Evolutionary conservation across 2,797 vertebrate species (phyloP), one percentile per base, ranked within the genome.

Genomic region (Diplodus sargus): DNA sequence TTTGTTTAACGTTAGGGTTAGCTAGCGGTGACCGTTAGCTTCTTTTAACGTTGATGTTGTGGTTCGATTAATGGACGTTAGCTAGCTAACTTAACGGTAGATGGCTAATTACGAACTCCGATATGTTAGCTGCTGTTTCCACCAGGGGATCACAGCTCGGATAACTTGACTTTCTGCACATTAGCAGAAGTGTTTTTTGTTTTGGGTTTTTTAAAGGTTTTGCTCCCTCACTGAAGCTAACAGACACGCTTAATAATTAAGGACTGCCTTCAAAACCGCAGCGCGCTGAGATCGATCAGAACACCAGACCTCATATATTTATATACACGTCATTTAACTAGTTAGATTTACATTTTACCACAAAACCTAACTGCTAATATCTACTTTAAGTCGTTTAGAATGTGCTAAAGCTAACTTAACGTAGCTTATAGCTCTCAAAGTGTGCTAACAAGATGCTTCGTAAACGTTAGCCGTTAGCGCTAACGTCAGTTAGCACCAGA

Each of bases 51-150:
- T 13, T 39, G 0, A 0, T 22, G 57, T 62, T 52, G 1, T 4
- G 4, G 30, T 60, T 64, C 23, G 4, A 54, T 49, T 48, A 8
- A 2, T 18, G 57, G 45, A 58, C 73, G 70, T 69, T 73, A 23
- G 11, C 11, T 2, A 16, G 43, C 56, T 57, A 57, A 39, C 39
- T 11, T 11, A 39, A 70, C 67, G 53, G 54, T 7, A 17, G 16
- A 2, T 1, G n/a, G 62, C 30, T 51, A 25, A 54, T 9, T 0
- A 3, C 1, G 6, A 8, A 28, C 16, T 22, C 62, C 0, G 17
- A 6, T 11, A 8, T 4, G 34, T 30, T 63, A 58, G 53, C 78
- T 3, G 48, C 60, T 48, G 30, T 13, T n/a, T 53, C 23, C 20
- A 0, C 47, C 39, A 22, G 25, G 1, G 15, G 39, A 56, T 3